Evolutionary conservation across 2,113 vertebrate genomes (phyloP).

Genomic region (Alethe diademata): DNA sequence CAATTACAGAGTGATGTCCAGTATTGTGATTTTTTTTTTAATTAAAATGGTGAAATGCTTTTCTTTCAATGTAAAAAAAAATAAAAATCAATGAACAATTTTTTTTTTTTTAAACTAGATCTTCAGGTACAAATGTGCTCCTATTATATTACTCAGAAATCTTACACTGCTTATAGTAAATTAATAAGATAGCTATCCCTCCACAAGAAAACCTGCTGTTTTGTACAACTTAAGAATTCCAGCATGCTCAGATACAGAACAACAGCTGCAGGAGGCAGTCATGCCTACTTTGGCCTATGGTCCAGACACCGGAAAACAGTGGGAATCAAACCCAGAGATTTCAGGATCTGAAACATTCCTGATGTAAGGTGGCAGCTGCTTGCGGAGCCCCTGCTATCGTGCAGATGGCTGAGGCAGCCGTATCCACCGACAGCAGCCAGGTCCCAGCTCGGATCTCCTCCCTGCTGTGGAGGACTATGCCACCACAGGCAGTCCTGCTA

Average conservation of each 20-base stretch:
- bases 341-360: not conserved
- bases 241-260: not conserved
- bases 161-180: not conserved
- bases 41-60: not conserved
- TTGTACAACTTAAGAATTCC: not conserved
- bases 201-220: not conserved
- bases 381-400: not conserved
- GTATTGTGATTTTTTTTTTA: not conserved
- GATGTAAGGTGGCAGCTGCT: not conserved
- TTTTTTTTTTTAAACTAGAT: not conserved
- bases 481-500: fast-evolving
- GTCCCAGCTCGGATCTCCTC: not conserved
- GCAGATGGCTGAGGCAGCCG: not conserved
- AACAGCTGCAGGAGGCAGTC: not conserved
- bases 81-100: not conserved
- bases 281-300: not conserved
- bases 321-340: not conserved
- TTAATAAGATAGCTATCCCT: not conserved
- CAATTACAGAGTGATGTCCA: not conserved
- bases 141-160: not conserved
- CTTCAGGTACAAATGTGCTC: not conserved
- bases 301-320: not conserved
- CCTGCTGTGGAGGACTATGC: fast-evolving
- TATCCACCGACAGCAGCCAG: not conserved
- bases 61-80: not conserved